phyloP scores from a whole-genome alignment of 2,888 invertebrate genomes.

The Orthonevra nobilis region DNA sequence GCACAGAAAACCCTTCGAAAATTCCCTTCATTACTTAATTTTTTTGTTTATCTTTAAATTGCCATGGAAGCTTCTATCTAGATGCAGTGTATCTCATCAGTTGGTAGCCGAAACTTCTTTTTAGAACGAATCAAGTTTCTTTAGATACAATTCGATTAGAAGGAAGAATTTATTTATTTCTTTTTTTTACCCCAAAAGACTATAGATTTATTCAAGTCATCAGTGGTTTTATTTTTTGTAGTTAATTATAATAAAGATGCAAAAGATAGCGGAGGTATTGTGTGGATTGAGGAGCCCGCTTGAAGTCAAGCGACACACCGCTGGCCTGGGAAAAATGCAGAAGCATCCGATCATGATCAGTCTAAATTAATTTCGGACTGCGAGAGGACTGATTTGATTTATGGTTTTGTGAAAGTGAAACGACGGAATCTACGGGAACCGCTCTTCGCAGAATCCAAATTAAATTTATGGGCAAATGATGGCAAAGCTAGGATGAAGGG shows the following conservation, averaged over 20 bases:
- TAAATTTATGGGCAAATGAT: slow-evolving; percentile 50
- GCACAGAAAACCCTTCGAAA: slow-evolving; percentile 12
- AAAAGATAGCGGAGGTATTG: slow-evolving; percentile 40
- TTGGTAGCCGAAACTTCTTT: neutral
- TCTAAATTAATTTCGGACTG: slow-evolving; percentile 59
- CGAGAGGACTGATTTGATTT: slow-evolving; percentile 48
- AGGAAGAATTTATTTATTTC: neutral
- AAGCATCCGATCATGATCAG: slow-evolving; percentile 50
- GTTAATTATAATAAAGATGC: slow-evolving; percentile 64
- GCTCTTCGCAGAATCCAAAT: slow-evolving; percentile 46
- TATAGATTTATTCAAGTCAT: slow-evolving; percentile 36
- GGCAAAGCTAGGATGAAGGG: slow-evolving; percentile 12
- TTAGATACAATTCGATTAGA: slow-evolving; percentile 37
- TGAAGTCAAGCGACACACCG: neutral
- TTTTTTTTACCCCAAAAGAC: neutral
- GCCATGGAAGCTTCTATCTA: slow-evolving; percentile 16
- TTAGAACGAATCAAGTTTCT: slow-evolving; percentile 36
- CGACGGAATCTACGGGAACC: neutral
- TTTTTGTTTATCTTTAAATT: too few relatives aligned
- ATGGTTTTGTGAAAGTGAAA: slow-evolving; percentile 29
- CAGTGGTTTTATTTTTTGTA: slow-evolving; percentile 25
- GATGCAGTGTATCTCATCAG: neutral
- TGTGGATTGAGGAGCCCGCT: too few relatives aligned
- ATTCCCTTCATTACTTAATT: slow-evolving; percentile 43
- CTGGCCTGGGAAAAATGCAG: slow-evolving; percentile 33